Conservation (phyloP, 2,113 vertebrate species). For the Hippopotamus amphibius region DNA sequence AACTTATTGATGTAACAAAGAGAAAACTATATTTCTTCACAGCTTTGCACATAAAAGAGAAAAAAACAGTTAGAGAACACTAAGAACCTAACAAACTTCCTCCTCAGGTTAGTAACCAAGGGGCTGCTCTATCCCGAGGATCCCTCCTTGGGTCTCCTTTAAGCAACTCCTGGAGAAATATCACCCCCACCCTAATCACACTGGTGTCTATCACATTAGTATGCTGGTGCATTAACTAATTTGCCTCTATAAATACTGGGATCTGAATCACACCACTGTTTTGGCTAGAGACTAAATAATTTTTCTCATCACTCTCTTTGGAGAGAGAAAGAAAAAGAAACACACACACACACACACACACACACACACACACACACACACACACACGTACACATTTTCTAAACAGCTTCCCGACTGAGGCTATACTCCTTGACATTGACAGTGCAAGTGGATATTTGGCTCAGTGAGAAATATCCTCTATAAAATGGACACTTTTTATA, state of each 20-base stretch:
- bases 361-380: not conserved
- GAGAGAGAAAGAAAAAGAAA: not conserved
- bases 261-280: slow-evolving; percentile 84
- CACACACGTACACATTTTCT: not conserved
- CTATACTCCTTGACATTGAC: not conserved
- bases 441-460: not conserved
- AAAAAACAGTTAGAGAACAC: not conserved
- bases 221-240: slow-evolving; percentile 80
- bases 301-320: slow-evolving; percentile 79
- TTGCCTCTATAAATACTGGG: slow-evolving; percentile 81
- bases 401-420: not conserved
- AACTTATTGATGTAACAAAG: not conserved
- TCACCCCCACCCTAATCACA: not conserved
- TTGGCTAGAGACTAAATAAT: slow-evolving; percentile 81
- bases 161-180: not conserved
- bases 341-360: slow-evolving; percentile 19
- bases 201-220: slow-evolving; percentile 76
- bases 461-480: not conserved
- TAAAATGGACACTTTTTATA: not conserved
- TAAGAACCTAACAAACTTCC: not conserved
- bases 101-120: not conserved
- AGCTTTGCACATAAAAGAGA: not conserved
- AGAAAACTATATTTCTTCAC: not conserved
- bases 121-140: not conserved
- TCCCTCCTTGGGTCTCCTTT: not conserved